phyloP scores from a whole-genome alignment of 2,888 invertebrate species.

The Drosophila algonquin region DNA sequence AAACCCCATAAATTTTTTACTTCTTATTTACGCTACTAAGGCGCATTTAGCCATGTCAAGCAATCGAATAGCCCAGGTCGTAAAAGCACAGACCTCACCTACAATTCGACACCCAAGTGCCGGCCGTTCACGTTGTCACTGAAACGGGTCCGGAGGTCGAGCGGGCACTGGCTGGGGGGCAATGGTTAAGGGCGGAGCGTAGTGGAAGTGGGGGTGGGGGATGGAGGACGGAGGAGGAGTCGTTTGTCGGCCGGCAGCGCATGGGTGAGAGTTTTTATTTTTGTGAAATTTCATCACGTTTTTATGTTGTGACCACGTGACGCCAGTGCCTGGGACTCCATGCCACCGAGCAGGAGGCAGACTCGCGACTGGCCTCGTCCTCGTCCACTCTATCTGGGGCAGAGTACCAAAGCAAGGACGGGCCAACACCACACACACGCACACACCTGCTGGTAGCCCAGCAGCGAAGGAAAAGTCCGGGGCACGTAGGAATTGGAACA shows the following conservation, averaged over 20 bases:
- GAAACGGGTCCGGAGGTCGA: slow-evolving; percentile 22
- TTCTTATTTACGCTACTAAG: slow-evolving; percentile 80
- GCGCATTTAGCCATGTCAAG: slow-evolving; percentile 79
- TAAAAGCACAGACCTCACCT: slow-evolving; percentile 54
- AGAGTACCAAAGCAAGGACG: slow-evolving; percentile 53
- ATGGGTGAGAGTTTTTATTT: slow-evolving; percentile 72
- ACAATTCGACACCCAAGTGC: slow-evolving; percentile 58
- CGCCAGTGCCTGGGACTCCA: slow-evolving; percentile 73
- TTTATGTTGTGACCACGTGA: slow-evolving; percentile 84
- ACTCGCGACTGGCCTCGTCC: slow-evolving; percentile 12
- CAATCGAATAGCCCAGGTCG: slow-evolving; percentile 70
- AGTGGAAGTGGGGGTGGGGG: too few relatives aligned
- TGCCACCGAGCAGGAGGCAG: background rate
- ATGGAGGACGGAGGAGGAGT: slow-evolving; percentile 1
- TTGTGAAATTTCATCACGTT: slow-evolving; percentile 84
- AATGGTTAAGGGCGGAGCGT: slow-evolving; percentile 7
- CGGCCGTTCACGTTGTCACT: slow-evolving; percentile 66
- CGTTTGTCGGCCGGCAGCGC: slow-evolving; percentile 36
- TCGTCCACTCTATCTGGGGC: slow-evolving; percentile 30
- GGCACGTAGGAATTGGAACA: slow-evolving; percentile 68
- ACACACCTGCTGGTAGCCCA: slow-evolving; percentile 79
- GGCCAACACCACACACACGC: slow-evolving; percentile 58
- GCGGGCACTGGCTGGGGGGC: background rate
- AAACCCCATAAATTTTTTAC: slow-evolving; percentile 80
- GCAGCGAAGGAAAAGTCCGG: slow-evolving; percentile 44